Evolutionary conservation across 2,113 vertebrate genomes (phyloP), one percentile per base, ranked within the genome.

Genomic region (Neomonachus schauinslandi): DNA sequence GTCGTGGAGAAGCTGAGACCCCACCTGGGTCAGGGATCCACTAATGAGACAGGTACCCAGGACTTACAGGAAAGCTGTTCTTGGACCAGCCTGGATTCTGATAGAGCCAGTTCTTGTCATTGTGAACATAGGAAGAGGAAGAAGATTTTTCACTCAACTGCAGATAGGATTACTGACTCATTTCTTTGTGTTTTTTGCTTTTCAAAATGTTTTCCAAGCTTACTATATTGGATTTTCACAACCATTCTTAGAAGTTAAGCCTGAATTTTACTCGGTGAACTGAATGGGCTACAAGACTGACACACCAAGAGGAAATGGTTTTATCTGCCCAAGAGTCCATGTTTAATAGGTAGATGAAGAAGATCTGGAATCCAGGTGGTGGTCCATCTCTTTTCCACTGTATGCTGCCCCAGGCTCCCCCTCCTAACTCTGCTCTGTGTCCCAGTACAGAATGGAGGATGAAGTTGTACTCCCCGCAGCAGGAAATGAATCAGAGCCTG

Each of bases 11-110:
- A 31, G 42, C 21, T 46, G 61, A 16, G 5, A 3, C 10, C 21
- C 21, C 42, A 4, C 21, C 42, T 53, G 6, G 3, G 22, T 55
- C 13, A 1, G 4, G 4, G 53, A 4, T 22, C 8, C 21, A 0
- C 42, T 16, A 22, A 1, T 2, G 46, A 16, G 18, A 15, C 22
- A 61, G 2, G 24, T 6, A 13, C 7, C 55, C 0, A 0, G 15
- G 31, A 14, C 18, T 46, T 19, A 4, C 8, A 53, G 4, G 28
- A 8, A 49, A 21, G 7, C 21, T 31, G 26, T 51, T 84, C 16
- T 9, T 9, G 21, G 0, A 0, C 42, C n/a, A 24, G 2, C 33
- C 3, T 46, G 53, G 74, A 31, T 33, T 57, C 21, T 28, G 21
- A 61, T 3, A n/a, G 39, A 14, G 0, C 13, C 1, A 4, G 42